Evolutionary conservation across 2,797 vertebrate species (phyloP).

Genomic region (Sebastes jordani): DNA sequence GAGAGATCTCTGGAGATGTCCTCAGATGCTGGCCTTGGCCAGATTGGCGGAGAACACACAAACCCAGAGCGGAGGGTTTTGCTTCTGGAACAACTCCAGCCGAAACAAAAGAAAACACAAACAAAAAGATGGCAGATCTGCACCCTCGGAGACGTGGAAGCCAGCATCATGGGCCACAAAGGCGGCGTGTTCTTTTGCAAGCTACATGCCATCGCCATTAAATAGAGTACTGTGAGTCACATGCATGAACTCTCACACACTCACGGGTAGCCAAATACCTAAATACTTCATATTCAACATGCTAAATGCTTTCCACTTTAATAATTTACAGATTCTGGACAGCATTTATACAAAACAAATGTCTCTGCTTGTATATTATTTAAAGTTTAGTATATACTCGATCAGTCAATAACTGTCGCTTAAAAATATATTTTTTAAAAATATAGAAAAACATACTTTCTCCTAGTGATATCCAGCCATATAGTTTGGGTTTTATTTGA

Average conservation of each 20-base stretch:
- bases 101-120: background rate
- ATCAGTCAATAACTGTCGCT: background rate
- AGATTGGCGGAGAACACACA: background rate
- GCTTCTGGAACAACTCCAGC: constrained; percentile 9
- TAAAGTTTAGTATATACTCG: background rate
- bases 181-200: background rate
- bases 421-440: rapidly evolving
- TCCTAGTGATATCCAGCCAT: background rate
- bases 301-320: background rate
- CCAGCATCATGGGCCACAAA: background rate
- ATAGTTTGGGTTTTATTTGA: background rate
- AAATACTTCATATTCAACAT: background rate
- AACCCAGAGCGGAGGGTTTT: background rate
- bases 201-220: background rate
- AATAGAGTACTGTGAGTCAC: background rate
- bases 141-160: background rate
- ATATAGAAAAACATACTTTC: background rate
- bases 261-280: rapidly evolving
- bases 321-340: background rate
- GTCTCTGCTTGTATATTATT: background rate
- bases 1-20: constrained; percentile 24
- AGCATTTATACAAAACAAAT: background rate
- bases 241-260: background rate
- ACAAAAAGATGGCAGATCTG: background rate
- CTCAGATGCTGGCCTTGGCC: background rate